These are phyloP conservation scores for Ambastaia sidthimunki DNA, from an alignment of 2,797 vertebrate species.

Conservation along the genomic window DNA sequence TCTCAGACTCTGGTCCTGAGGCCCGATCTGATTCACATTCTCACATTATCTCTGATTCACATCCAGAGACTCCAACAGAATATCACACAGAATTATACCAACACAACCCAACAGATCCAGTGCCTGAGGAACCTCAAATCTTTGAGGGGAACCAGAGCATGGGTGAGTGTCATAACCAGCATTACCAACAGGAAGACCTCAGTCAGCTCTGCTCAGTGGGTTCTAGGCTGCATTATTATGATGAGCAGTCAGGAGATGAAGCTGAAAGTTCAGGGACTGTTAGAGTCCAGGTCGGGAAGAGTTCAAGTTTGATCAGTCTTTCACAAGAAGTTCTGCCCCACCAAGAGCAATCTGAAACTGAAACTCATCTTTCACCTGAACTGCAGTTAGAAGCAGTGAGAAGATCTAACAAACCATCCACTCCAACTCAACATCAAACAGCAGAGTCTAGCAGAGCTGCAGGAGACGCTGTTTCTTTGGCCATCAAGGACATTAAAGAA, in stretches of 20 bases:
- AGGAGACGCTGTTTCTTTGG: conserved; percentile 91
- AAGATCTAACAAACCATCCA: conserved; percentile 60
- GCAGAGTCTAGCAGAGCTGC: conserved; percentile 81
- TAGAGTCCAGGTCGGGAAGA: conserved; percentile 77
- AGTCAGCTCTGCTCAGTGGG: conserved; percentile 82
- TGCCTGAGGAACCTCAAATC: conserved; percentile 4
- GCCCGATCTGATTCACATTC: conserved; percentile 57
- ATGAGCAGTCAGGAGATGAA: conserved; percentile 90
- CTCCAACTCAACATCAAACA: conserved; percentile 59
- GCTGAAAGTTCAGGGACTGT: conserved; percentile 81
- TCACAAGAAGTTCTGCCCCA: conserved; percentile 73
- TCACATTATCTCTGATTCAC: conserved; percentile 61
- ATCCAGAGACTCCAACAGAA: conserved; percentile 49
- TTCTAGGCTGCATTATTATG: conserved; percentile 92
- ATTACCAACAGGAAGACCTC: conserved; percentile 52
- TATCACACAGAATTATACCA: conserved; percentile 25
- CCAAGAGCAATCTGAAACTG: conserved; percentile 74
- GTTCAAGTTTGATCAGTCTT: conserved; percentile 81
- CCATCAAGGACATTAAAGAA: conserved; percentile 95
- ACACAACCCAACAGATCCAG: neutral
- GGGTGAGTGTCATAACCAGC: conserved; percentile 69
- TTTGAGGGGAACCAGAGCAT: conserved; percentile 32
- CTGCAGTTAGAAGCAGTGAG: conserved; percentile 59
- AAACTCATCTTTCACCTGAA: conserved; percentile 62
- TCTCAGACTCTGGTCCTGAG: conserved; percentile 55